Conservation (phyloP, 2,797 vertebrate species). For the Oryzias sinensis region DNA sequence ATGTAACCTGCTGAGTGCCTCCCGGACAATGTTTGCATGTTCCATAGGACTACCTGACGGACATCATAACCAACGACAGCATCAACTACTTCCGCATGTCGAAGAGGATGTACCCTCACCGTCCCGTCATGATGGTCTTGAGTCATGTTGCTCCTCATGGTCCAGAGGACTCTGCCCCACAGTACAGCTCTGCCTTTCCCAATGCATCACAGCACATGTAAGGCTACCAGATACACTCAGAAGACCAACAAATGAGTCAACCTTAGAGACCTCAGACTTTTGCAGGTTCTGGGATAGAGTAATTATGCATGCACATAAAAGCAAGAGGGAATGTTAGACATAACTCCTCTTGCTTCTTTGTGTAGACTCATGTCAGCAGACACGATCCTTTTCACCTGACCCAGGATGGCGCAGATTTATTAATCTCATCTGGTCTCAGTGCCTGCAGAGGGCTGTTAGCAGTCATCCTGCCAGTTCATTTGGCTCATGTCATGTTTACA, state of each 20-base stretch:
- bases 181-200: slow-evolving; percentile 90
- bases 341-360: slow-evolving; percentile 22
- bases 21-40: slow-evolving; percentile 20
- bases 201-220: slow-evolving; percentile 98
- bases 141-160: slow-evolving; percentile 96
- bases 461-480: slow-evolving; percentile 49
- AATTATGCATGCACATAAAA: slow-evolving; percentile 12
- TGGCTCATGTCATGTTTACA: slow-evolving; percentile 47
- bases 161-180: slow-evolving; percentile 94
- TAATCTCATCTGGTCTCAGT: slow-evolving; percentile 47
- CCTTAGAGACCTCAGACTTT: not conserved
- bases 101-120: slow-evolving; percentile 93
- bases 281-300: not conserved
- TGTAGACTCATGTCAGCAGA: slow-evolving; percentile 33
- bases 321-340: not conserved
- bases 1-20: slow-evolving; percentile 8
- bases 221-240: slow-evolving; percentile 51
- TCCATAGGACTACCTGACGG: slow-evolving; percentile 94
- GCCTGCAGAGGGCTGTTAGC: slow-evolving; percentile 51
- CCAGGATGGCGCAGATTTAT: slow-evolving; percentile 56
- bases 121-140: slow-evolving; percentile 93
- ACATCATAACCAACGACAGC: slow-evolving; percentile 96
- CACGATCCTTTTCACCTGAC: slow-evolving; percentile 48
- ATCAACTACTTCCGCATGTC: slow-evolving; percentile 93
- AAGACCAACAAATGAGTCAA: not conserved